Conservation (phyloP, 2,888 invertebrate genomes). For the Chouioia cunea region DNA sequence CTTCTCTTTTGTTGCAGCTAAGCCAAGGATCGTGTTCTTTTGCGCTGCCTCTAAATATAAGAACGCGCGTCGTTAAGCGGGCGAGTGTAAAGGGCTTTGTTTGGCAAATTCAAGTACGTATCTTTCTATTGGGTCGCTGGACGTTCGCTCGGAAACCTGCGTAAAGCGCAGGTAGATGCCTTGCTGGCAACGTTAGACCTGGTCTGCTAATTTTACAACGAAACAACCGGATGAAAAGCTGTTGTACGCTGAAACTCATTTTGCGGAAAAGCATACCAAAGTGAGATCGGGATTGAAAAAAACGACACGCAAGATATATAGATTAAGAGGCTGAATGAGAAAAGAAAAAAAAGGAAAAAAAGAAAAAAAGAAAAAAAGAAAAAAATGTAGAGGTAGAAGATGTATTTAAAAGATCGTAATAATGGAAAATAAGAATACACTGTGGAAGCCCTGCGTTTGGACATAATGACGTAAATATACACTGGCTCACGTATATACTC, state of each 20-base stretch:
- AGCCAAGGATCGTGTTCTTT: neutral
- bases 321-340: no score
- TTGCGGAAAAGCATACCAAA: conserved; percentile 47
- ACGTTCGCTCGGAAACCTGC: no score
- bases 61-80: no score
- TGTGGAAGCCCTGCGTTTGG: conserved; percentile 50
- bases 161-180: no score
- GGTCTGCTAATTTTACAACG: no score
- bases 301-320: neutral
- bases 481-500: conserved; percentile 36
- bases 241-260: conserved; percentile 51
- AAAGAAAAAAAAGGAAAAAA: conserved; percentile 18
- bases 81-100: no score
- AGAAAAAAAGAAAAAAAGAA: conserved; percentile 35
- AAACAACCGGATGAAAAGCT: no score
- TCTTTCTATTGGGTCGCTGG: no score
- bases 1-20: conserved; percentile 14
- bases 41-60: no score
- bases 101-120: no score
- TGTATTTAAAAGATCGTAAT: conserved; percentile 58
- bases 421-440: conserved; percentile 54
- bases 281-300: conserved; percentile 19
- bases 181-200: no score
- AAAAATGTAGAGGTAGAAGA: conserved; percentile 12
- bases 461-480: conserved; percentile 61